These are phyloP conservation scores for Drymodes brunneopygia DNA, from an alignment of 2,113 vertebrate species.

Conservation along the genomic window DNA sequence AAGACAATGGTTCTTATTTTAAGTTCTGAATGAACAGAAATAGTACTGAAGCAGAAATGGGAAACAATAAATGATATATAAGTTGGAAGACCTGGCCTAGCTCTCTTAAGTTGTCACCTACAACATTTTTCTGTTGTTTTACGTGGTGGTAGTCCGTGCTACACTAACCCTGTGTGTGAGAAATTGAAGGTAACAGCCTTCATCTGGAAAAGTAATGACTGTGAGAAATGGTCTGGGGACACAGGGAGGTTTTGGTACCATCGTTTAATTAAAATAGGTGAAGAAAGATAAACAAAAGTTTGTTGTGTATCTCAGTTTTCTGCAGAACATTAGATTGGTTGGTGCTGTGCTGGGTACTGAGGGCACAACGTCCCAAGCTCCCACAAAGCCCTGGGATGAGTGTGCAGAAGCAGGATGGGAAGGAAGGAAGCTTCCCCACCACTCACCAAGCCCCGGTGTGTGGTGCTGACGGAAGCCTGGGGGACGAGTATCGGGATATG, in stretches of 20 bases:
- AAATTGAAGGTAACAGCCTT: neutral
- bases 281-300: neutral
- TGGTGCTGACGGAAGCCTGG: neutral
- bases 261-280: neutral
- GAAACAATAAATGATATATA: neutral
- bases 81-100: neutral
- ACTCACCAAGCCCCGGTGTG: neutral
- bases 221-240: neutral
- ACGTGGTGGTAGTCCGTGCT: neutral
- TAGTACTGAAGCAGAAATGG: neutral
- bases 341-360: neutral
- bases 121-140: neutral
- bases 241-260: neutral
- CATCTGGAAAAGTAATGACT: neutral
- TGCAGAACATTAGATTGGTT: neutral
- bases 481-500: neutral
- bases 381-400: neutral
- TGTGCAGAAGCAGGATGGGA: neutral
- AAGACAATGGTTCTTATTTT: neutral
- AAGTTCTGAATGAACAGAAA: neutral
- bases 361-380: neutral
- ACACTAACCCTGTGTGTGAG: fast-evolving
- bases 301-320: neutral
- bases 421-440: neutral
- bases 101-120: neutral